Conservation (phyloP, 1,140 invertebrate genomes). For the Psilanteris sp. region DNA sequence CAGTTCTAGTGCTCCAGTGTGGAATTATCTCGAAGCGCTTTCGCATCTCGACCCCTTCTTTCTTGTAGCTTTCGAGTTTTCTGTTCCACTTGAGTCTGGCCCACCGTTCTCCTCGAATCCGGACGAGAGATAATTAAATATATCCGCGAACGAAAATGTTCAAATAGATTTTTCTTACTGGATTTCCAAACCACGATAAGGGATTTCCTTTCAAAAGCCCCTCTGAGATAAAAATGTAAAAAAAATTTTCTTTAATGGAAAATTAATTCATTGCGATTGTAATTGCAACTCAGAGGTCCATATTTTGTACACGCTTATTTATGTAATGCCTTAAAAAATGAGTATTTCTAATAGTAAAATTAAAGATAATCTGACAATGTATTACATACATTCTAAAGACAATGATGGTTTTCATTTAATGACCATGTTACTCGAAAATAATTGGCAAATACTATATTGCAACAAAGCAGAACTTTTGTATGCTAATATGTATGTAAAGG, state of each 20-base stretch:
- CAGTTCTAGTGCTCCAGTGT: conserved; percentile 66
- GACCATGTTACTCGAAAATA: too few relatives aligned
- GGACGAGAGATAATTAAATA: conserved; percentile 74
- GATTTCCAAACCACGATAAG: conserved; percentile 64
- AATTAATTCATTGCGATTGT: conserved; percentile 4
- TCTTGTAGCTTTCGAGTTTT: conserved; percentile 48
- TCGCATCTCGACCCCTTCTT: conserved; percentile 31
- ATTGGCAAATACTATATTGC: too few relatives aligned
- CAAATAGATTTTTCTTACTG: conserved; percentile 68
- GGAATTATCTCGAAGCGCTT: conserved; percentile 66
- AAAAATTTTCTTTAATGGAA: conserved; percentile 32
- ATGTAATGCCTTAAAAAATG: too few relatives aligned
- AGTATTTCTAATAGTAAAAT: too few relatives aligned
- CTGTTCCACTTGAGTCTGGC: conserved; percentile 39
- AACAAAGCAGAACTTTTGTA: too few relatives aligned
- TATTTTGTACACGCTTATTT: neutral
- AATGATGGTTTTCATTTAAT: too few relatives aligned
- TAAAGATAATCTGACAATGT: too few relatives aligned
- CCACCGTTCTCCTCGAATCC: conserved; percentile 38
- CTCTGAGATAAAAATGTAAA: conserved; percentile 39
- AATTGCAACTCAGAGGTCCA: conserved; percentile 13
- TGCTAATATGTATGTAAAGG: too few relatives aligned
- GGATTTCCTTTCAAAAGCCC: conserved; percentile 62
- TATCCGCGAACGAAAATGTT: conserved; percentile 71
- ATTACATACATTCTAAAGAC: too few relatives aligned